These are phyloP conservation scores for Drosophila niveifrons DNA, from an alignment of 2,888 invertebrate genomes.

Conservation along the genomic window DNA sequence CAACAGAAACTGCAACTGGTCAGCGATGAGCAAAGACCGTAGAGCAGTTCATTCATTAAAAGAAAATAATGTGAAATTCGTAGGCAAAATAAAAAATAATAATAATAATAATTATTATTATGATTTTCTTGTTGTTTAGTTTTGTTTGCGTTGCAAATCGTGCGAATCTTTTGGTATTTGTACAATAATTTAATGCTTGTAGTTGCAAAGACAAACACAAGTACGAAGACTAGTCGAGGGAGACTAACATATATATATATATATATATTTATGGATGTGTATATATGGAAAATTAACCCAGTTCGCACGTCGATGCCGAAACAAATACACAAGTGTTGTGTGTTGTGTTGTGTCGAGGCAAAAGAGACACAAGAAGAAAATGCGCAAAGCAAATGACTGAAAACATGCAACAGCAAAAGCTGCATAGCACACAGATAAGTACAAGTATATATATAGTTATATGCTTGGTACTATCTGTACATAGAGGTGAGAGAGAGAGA, in stretches of 20 bases:
- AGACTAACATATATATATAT: background rate
- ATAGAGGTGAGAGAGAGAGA: background rate
- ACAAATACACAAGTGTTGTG: slow-evolving; percentile 53
- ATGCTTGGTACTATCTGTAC: slow-evolving; percentile 1
- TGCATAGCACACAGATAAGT: slow-evolving; percentile 50
- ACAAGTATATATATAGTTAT: background rate
- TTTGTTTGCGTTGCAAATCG: slow-evolving; percentile 60
- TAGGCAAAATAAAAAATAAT: slow-evolving; percentile 23
- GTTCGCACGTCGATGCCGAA: slow-evolving; percentile 78
- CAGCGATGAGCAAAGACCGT: slow-evolving; percentile 12
- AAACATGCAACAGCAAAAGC: slow-evolving; percentile 47
- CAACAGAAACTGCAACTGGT: slow-evolving; percentile 1
- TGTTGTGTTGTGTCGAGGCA: slow-evolving; percentile 23
- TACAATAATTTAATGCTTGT: slow-evolving; percentile 62
- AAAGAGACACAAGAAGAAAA: slow-evolving; percentile 34
- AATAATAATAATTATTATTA: slow-evolving; percentile 23
- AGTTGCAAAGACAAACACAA: slow-evolving; percentile 43
- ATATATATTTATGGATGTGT: slow-evolving; percentile 25
- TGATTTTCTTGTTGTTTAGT: slow-evolving; percentile 21
- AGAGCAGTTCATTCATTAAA: slow-evolving; percentile 42
- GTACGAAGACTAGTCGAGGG: slow-evolving; percentile 31
- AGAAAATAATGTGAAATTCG: slow-evolving; percentile 63
- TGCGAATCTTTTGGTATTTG: slow-evolving; percentile 63
- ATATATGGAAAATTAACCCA: slow-evolving; percentile 78
- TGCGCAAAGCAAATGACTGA: slow-evolving; percentile 47